These are phyloP conservation scores for Xylocampa areola DNA, from an alignment of 2,888 invertebrate species.

Conservation along the genomic window DNA sequence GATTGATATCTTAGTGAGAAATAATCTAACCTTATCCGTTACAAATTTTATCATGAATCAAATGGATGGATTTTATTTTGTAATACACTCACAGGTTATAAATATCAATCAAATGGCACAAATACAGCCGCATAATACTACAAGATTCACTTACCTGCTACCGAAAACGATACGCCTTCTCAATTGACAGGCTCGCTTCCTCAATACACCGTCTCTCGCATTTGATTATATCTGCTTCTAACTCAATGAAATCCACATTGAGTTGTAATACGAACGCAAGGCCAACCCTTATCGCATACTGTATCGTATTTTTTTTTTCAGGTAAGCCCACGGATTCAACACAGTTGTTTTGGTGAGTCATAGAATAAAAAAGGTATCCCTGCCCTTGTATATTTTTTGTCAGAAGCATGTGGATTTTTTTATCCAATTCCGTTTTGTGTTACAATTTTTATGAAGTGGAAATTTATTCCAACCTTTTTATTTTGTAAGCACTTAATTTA, in stretches of 20 bases:
- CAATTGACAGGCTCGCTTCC: too few species aligned
- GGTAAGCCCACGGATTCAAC: slow-evolving; percentile 47
- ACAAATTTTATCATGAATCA: too few species aligned
- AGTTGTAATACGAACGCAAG: slow-evolving; percentile 30
- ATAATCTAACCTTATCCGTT: too few species aligned
- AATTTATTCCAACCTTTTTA: slow-evolving; percentile 42
- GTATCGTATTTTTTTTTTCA: slow-evolving; percentile 53
- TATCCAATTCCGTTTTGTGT: slow-evolving; percentile 10
- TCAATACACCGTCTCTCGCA: slow-evolving; percentile 4
- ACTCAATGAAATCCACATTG: slow-evolving; percentile 44
- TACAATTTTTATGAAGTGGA: slow-evolving; percentile 13
- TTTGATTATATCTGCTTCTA: slow-evolving; percentile 27
- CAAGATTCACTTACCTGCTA: slow-evolving; percentile 25
- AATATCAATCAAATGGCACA: slow-evolving; percentile 2
- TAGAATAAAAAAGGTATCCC: slow-evolving; percentile 35
- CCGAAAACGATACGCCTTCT: slow-evolving; percentile 15
- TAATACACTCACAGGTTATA: background rate
- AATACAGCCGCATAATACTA: background rate
- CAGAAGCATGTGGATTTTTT: slow-evolving; percentile 19
- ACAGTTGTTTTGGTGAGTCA: slow-evolving; percentile 50
- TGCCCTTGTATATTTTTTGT: slow-evolving; percentile 32
- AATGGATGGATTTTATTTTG: too few species aligned
- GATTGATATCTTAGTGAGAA: too few species aligned
- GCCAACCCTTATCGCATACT: slow-evolving; percentile 36
- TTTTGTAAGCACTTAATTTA: slow-evolving; percentile 32